A percentile compares a stretch with the other conserved stretches of the same genome.
phyloP scores from a whole-genome alignment of 2,113 vertebrate species.

The Morone chrysops region DNA sequence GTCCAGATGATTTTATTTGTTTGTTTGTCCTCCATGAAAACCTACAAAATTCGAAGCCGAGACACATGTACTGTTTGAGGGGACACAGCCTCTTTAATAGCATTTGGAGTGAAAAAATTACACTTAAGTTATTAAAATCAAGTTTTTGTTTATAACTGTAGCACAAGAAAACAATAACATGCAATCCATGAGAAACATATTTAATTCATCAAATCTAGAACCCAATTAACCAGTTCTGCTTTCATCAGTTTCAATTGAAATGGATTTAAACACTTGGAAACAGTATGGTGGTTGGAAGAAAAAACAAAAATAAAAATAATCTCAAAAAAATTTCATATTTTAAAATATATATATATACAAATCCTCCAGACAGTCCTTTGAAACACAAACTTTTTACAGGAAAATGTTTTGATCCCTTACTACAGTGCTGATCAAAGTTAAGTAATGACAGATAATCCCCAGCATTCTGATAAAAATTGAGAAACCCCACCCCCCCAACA shows the following conservation, averaged over 20 bases:
- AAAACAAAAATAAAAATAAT: slow-evolving; percentile 69
- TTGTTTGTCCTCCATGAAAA: neutral
- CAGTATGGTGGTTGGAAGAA: slow-evolving; percentile 67
- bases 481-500: slow-evolving; percentile 19
- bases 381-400: slow-evolving; percentile 81
- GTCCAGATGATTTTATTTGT: neutral
- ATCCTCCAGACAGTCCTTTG: slow-evolving; percentile 77
- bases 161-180: slow-evolving; percentile 86
- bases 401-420: slow-evolving; percentile 81
- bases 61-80: slow-evolving; percentile 67
- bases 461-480: slow-evolving; percentile 60
- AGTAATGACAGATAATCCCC: slow-evolving; percentile 63
- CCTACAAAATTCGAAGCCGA: slow-evolving; percentile 34
- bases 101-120: slow-evolving; percentile 86
- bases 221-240: slow-evolving; percentile 72
- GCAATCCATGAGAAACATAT: slow-evolving; percentile 82
- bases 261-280: slow-evolving; percentile 77
- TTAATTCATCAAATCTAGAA: slow-evolving; percentile 76
- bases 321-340: slow-evolving; percentile 75
- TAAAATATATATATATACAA: slow-evolving; percentile 83
- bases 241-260: slow-evolving; percentile 73
- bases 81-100: slow-evolving; percentile 85
- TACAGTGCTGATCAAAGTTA: slow-evolving; percentile 78
- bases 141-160: slow-evolving; percentile 76
- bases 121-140: slow-evolving; percentile 86